Evolutionary conservation across 2,888 invertebrate genomes (phyloP).

Genomic region (Caenorhabditis doughertyi): DNA sequence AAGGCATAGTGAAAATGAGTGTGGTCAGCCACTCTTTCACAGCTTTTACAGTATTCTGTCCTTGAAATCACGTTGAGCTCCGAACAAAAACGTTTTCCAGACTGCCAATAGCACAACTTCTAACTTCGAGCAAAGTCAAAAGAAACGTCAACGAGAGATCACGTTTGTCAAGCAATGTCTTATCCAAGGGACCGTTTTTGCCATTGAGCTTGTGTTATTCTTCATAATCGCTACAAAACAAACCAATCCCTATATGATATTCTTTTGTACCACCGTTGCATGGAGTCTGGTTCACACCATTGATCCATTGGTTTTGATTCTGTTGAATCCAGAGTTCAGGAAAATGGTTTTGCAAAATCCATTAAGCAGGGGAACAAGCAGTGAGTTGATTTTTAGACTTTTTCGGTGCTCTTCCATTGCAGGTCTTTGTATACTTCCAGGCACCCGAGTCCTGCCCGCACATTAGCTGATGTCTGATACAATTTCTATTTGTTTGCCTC

Average conservation of each 20-base stretch:
- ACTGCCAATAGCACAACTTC: neutral
- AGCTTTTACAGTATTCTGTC: too few relatives aligned
- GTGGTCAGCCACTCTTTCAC: too few relatives aligned
- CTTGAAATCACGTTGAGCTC: neutral
- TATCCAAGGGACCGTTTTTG: constrained; percentile 55
- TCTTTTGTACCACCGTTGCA: constrained; percentile 59
- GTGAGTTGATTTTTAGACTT: neutral
- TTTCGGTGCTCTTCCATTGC: neutral
- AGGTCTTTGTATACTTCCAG: neutral
- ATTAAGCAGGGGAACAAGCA: neutral
- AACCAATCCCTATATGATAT: constrained; percentile 32
- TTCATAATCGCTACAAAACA: constrained; percentile 50
- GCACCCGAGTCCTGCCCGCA: neutral
- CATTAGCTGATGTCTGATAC: constrained; percentile 31
- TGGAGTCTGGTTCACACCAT: constrained; percentile 56
- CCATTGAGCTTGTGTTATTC: constrained; percentile 54
- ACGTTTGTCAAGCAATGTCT: constrained; percentile 58
- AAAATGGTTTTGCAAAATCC: constrained; percentile 36
- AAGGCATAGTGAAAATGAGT: too few relatives aligned
- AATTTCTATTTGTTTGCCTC: constrained; percentile 35
- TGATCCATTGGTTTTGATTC: constrained; percentile 52
- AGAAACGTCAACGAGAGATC: constrained; percentile 51
- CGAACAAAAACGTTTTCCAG: neutral
- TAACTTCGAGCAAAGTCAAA: constrained; percentile 20
- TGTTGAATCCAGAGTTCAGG: constrained; percentile 52